Percentiles rank a stretch among this genome's conserved stretches.
phyloP scores from a whole-genome alignment of 30 jellyfish, hydroid and myxozoan genomes.

The Hydra vulgaris region DNA sequence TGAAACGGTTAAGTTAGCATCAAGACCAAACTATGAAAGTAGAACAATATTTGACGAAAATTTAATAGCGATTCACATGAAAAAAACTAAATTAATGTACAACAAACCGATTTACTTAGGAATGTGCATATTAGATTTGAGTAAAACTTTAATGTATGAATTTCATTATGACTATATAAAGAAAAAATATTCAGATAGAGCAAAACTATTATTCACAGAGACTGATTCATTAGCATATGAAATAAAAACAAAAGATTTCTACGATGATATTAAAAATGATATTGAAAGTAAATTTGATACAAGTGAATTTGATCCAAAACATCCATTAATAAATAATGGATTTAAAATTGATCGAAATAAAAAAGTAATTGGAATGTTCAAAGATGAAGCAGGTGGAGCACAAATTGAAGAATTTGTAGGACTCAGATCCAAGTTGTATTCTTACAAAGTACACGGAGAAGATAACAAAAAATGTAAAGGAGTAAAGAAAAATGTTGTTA shows the following conservation, averaged over 20 bases:
- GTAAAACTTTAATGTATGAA: slow-evolving; percentile 20
- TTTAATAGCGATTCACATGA: neutral
- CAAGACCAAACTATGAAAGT: neutral
- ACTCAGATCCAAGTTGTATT: slow-evolving; percentile 6
- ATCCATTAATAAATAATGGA: neutral
- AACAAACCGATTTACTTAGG: slow-evolving; percentile 22
- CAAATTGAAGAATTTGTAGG: slow-evolving; percentile 21
- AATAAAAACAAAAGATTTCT: slow-evolving; percentile 43
- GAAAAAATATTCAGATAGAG: slow-evolving; percentile 1
- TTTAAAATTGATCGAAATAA: slow-evolving; percentile 1
- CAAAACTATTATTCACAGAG: slow-evolving; percentile 47
- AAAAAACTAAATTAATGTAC: neutral
- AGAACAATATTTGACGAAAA: neutral
- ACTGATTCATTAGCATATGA: slow-evolving; percentile 51
- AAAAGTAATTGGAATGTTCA: slow-evolving; percentile 24
- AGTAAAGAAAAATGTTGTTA: slow-evolving; percentile 11
- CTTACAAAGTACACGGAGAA: slow-evolving; percentile 14
- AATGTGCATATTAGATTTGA: slow-evolving; percentile 6
- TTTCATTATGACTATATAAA: slow-evolving; percentile 14
- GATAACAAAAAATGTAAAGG: slow-evolving; percentile 28
- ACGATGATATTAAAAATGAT: slow-evolving; percentile 15
- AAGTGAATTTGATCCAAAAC: slow-evolving; percentile 5
- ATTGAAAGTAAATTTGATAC: slow-evolving; percentile 19
- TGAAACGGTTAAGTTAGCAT: neutral
- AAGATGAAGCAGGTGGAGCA: slow-evolving; percentile 17